These are phyloP conservation scores for Turritopsis rubra DNA, from an alignment of 30 jellyfish, hydroid and myxozoan genomes.

Conservation along the genomic window DNA sequence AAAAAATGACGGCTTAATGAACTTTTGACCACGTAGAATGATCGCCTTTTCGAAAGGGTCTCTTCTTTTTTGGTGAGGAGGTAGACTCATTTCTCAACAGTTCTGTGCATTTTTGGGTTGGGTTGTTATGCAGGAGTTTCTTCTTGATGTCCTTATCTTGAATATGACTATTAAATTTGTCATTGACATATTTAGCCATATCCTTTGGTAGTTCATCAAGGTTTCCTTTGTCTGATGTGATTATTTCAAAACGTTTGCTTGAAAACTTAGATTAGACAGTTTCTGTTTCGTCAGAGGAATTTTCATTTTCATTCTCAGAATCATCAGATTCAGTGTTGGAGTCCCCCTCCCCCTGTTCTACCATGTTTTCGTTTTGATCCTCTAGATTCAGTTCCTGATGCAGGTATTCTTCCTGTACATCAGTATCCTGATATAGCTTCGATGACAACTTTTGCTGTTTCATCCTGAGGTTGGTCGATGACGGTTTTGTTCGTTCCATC, in stretches of 20 bases:
- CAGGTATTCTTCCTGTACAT: neutral
- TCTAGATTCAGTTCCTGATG: neutral
- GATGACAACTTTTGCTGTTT: neutral
- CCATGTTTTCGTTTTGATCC: neutral
- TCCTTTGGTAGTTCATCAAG: neutral
- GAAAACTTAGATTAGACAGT: neutral
- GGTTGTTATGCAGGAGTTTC: neutral
- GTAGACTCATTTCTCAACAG: too few relatives aligned
- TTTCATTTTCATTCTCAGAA: neutral
- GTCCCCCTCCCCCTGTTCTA: neutral
- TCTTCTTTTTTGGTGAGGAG: too few relatives aligned
- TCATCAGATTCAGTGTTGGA: too few relatives aligned
- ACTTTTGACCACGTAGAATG: too few relatives aligned
- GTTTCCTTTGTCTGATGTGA: neutral
- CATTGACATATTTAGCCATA: neutral
- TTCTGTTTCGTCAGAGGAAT: neutral
- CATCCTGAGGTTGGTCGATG: neutral
- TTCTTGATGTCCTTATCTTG: neutral
- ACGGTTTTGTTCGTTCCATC: neutral
- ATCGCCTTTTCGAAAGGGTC: too few relatives aligned
- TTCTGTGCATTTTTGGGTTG: too few relatives aligned
- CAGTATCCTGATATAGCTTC: neutral
- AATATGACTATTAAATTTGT: neutral
- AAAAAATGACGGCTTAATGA: too few relatives aligned
- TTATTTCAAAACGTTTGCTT: neutral